Percentiles rank a stretch among this genome's conserved stretches.
These are phyloP conservation scores for Dicranocentrus wangi DNA, from an alignment of 2,888 invertebrate genomes.

Conservation along the genomic window DNA sequence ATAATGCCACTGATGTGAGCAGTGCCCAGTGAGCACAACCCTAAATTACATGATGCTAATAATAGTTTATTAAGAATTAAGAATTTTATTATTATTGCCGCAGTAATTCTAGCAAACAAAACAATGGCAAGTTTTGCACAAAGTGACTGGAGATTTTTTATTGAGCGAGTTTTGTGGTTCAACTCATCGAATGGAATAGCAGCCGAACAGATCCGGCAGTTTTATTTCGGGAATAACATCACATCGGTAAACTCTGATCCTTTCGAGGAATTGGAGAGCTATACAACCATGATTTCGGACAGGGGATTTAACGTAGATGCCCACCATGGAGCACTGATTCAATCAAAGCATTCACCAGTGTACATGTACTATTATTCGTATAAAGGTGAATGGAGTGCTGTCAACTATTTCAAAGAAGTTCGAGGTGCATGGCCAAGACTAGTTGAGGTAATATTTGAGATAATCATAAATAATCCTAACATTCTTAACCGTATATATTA, in stretches of 20 bases:
- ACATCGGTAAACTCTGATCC: slow-evolving; percentile 30
- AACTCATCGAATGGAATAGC: slow-evolving; percentile 27
- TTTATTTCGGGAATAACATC: slow-evolving; percentile 55
- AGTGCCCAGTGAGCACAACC: no score
- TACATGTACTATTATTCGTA: slow-evolving; percentile 67
- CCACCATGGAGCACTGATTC: slow-evolving; percentile 58
- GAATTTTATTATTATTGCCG: no score
- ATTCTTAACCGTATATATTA: no score
- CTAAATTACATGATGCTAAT: no score
- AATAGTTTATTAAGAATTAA: no score
- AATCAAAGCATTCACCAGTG: slow-evolving; percentile 49
- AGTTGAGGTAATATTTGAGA: slow-evolving; percentile 46
- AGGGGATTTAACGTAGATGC: slow-evolving; percentile 60
- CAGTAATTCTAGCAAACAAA: slow-evolving; percentile 59
- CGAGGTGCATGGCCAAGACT: slow-evolving; percentile 57
- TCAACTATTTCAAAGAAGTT: slow-evolving; percentile 59
- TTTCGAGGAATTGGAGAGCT: slow-evolving; percentile 56
- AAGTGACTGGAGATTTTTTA: slow-evolving; percentile 58
- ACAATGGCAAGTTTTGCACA: slow-evolving; percentile 61
- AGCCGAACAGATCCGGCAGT: slow-evolving; percentile 58
- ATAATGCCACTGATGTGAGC: not conserved
- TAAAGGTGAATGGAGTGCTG: slow-evolving; percentile 62
- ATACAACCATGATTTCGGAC: slow-evolving; percentile 66
- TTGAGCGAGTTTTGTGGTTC: slow-evolving; percentile 57
- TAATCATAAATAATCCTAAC: not conserved